Base-by-base conservation (phyloP, 2,888 invertebrate species). In the Theristus sp. region DNA sequence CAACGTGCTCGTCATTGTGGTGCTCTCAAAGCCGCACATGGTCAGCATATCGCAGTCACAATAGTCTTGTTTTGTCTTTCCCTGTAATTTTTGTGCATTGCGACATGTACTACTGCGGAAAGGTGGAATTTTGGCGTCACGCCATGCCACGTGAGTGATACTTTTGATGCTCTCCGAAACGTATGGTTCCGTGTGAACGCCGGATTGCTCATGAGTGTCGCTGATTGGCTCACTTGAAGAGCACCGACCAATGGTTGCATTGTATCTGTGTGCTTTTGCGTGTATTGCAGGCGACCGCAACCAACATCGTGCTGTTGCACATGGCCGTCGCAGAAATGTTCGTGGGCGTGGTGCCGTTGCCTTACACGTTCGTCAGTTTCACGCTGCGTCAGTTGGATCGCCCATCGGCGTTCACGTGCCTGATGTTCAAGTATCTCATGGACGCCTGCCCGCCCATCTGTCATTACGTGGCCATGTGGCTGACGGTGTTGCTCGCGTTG, bases 301-400 rank as follows among this genome's bases (percentile, higher is more conserved):
- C 90, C 3, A 90, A 90, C 76, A 82, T 85, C n/a, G 86, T 90
- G 0, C 81, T 91, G 1, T 84, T 89, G 82, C 87, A 86, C n/a
- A 93, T 93, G 89, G 91, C 93, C 0, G 80, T 93, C 2, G 88
- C 89, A 67, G 93, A 93, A 77, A 86, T 90, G 84, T 83, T 90
- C 74, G 93, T 91, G 0, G 84, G 89, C 71, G 80, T 89, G 59
- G 85, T 89, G 71, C 89, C 89, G 0, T 84, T 89, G 0, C 89
- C 89, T 0, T 89, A 88, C 83, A 83, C 89, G 57, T 83, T 90
- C 20, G 72, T 66, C 63, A 72, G 67, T 56, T 69, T 69, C 60
- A 70, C 71, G 25, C 49, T 70, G 57, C 64, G 17, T 38, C 63
- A 70, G 68, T 64, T 60, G 31, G 60, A 66, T 25, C 55, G 64